These are phyloP conservation scores for Pantelozetes paolii DNA, from an alignment of 2,888 invertebrate species.

Conservation along the genomic window DNA sequence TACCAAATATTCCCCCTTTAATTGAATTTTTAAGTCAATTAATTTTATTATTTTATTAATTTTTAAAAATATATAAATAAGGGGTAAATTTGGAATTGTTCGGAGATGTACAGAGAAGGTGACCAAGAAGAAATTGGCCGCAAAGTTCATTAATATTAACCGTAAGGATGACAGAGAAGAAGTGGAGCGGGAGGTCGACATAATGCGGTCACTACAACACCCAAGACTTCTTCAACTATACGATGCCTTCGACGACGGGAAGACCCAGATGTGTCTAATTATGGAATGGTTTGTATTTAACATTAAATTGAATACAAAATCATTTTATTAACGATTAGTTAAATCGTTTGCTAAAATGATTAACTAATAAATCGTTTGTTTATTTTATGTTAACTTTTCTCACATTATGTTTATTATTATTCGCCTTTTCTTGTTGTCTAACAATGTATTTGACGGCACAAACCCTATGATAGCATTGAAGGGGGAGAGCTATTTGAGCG, in stretches of 20 bases:
- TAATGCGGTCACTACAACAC: slow-evolving; percentile 91
- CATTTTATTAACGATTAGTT: too few relatives aligned
- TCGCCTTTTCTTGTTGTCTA: too few relatives aligned
- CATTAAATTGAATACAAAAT: background rate
- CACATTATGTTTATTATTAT: too few relatives aligned
- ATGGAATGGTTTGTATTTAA: slow-evolving; percentile 68
- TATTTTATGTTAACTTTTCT: too few relatives aligned
- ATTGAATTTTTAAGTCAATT: too few relatives aligned
- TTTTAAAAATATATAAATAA: slow-evolving; percentile 53
- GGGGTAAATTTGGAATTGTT: slow-evolving; percentile 96
- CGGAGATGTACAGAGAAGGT: slow-evolving; percentile 82
- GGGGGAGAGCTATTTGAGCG: slow-evolving; percentile 98
- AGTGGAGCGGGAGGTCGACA: slow-evolving; percentile 91
- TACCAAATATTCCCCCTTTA: too few relatives aligned
- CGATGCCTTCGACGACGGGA: slow-evolving; percentile 81
- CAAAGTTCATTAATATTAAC: slow-evolving; percentile 82
- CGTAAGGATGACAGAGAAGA: slow-evolving; percentile 81
- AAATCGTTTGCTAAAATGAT: too few relatives aligned
- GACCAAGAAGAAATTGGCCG: slow-evolving; percentile 75
- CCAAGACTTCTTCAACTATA: slow-evolving; percentile 93
- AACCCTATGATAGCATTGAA: slow-evolving; percentile 80
- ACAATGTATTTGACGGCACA: background rate
- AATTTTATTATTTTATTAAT: background rate
- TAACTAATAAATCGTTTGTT: too few relatives aligned
- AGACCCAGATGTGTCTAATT: slow-evolving; percentile 85